Percentiles rank a stretch among this genome's conserved stretches.
phyloP scores from a whole-genome alignment of 2,113 vertebrate genomes.

The Hippopotamus amphibius region DNA sequence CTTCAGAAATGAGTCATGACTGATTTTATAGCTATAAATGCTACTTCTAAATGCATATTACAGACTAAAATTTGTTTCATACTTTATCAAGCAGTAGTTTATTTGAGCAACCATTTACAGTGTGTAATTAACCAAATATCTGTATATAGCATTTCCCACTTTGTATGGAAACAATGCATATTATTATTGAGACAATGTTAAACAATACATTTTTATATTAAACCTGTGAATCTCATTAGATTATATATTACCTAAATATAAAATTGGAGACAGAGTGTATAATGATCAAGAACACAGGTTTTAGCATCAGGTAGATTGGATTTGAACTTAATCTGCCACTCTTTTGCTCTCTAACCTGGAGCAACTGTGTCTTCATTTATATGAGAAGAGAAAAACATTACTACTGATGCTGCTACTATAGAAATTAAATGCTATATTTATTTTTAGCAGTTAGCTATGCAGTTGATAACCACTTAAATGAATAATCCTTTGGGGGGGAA shows the following conservation, averaged over 20 bases:
- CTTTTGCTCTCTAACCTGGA: not conserved
- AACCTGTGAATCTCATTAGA: not conserved
- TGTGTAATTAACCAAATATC: not conserved
- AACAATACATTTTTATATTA: not conserved
- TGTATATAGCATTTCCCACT: not conserved
- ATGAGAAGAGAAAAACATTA: not conserved
- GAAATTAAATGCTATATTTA: not conserved
- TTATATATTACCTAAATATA: not conserved
- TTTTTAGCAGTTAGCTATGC: not conserved
- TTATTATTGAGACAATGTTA: not conserved
- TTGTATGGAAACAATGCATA: not conserved
- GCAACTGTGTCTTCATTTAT: not conserved
- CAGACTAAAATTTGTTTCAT: not conserved
- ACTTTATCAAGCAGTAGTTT: not conserved
- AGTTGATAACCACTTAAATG: not conserved
- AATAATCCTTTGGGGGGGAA: not conserved
- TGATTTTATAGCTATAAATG: slow-evolving; percentile 7
- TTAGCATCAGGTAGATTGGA: not conserved
- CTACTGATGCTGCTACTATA: not conserved
- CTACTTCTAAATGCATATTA: not conserved
- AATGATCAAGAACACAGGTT: not conserved
- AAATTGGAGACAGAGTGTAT: not conserved
- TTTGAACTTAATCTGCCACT: not conserved
- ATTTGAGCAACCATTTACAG: not conserved
- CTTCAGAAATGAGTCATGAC: not conserved